Evolutionary conservation across 2,797 vertebrate genomes (phyloP).

Genomic region (Coluber constrictor): DNA sequence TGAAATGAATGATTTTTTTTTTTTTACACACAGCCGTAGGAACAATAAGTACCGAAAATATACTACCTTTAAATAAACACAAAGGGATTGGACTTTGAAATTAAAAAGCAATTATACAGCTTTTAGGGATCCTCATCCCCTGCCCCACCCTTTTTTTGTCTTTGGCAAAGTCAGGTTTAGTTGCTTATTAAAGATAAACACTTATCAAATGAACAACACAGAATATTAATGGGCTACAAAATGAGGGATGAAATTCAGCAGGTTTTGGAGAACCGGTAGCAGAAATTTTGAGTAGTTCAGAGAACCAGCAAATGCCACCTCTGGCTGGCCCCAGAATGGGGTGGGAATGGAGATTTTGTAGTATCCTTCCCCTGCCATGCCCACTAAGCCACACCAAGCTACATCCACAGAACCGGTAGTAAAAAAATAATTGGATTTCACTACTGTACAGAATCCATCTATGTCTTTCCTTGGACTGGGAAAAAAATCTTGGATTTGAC

Average conservation of each 20-base stretch:
- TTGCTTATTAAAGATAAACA: slow-evolving; percentile 71
- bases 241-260: too few relatives aligned
- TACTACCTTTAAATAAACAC: slow-evolving; percentile 75
- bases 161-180: slow-evolving; percentile 72
- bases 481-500: slow-evolving; percentile 60
- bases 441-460: slow-evolving; percentile 61
- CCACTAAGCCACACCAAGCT: too few relatives aligned
- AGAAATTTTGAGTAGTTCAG: too few relatives aligned
- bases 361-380: too few relatives aligned
- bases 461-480: slow-evolving; percentile 57
- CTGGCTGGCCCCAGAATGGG: too few relatives aligned
- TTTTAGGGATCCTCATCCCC: not conserved
- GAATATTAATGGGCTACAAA: slow-evolving; percentile 65
- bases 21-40: slow-evolving; percentile 66
- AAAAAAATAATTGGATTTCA: too few relatives aligned
- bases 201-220: slow-evolving; percentile 48
- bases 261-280: too few relatives aligned
- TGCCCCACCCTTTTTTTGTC: not conserved
- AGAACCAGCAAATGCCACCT: too few relatives aligned
- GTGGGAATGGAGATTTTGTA: too few relatives aligned
- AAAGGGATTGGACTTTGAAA: slow-evolving; percentile 71
- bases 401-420: too few relatives aligned
- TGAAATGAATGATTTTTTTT: slow-evolving; percentile 79
- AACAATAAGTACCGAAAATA: slow-evolving; percentile 77
- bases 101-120: slow-evolving; percentile 74